These are phyloP conservation scores for Drosophila buzzatii DNA, from an alignment of 2,888 invertebrate genomes.

Conservation along the genomic window DNA sequence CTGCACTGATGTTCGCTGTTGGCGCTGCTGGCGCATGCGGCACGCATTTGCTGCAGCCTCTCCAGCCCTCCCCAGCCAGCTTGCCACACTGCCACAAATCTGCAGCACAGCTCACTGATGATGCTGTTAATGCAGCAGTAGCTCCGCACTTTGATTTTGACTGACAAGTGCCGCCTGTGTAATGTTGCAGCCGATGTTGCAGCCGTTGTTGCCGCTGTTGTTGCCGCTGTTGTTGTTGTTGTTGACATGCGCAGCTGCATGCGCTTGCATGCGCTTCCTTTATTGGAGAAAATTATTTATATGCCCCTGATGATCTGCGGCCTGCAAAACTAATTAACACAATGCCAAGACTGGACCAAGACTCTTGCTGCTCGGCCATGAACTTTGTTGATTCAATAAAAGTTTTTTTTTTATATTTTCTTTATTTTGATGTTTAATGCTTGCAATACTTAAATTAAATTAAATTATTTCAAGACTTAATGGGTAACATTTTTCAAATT, in stretches of 20 bases:
- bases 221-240: conserved; percentile 43
- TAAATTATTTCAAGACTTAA: conserved; percentile 63
- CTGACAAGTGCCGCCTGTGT: conserved; percentile 82
- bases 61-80: background rate
- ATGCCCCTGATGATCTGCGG: conserved; percentile 61
- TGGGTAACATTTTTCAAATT: conserved; percentile 19
- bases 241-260: conserved; percentile 82
- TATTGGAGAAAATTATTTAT: conserved; percentile 79
- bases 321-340: conserved; percentile 75
- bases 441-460: conserved; percentile 71
- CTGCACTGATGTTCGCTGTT: conserved; percentile 69
- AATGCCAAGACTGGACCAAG: conserved; percentile 32
- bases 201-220: conserved; percentile 53
- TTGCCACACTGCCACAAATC: conserved; percentile 9
- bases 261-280: conserved; percentile 80
- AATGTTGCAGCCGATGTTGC: conserved; percentile 48
- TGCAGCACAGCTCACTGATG: conserved; percentile 46
- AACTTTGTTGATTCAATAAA: conserved; percentile 72
- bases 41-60: conserved; percentile 64
- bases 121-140: conserved; percentile 66
- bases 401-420: conserved; percentile 53
- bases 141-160: conserved; percentile 83
- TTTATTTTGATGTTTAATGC: conserved; percentile 69
- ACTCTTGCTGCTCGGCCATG: conserved; percentile 25
- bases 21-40: conserved; percentile 62